Conservation (phyloP, 2,888 invertebrate species). For the Caenorhabditis sp. region DNA sequence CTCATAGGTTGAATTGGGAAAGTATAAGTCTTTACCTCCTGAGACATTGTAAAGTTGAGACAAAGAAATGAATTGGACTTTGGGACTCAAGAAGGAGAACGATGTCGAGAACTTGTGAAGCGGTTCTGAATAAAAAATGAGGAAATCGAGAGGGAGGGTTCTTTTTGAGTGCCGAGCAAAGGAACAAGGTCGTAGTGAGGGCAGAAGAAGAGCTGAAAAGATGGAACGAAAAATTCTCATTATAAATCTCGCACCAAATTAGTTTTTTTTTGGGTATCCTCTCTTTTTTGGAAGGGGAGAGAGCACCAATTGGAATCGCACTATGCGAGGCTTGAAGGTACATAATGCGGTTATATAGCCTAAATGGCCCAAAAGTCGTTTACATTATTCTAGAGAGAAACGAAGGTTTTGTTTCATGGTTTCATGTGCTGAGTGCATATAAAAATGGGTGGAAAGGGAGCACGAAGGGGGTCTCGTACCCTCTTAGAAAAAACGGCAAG, state of each 20-base stretch:
- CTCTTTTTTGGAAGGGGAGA: not conserved
- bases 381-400: constrained; percentile 34
- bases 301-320: constrained; percentile 6
- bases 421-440: constrained; percentile 55
- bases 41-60: constrained; percentile 22
- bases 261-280: constrained; percentile 13
- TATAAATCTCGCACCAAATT: constrained; percentile 38
- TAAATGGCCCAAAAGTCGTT: constrained; percentile 19
- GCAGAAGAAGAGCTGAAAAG: constrained; percentile 17
- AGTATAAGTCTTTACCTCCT: constrained; percentile 14
- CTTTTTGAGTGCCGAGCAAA: constrained; percentile 26
- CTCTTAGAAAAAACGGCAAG: constrained; percentile 2
- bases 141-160: constrained; percentile 46
- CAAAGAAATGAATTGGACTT: not conserved
- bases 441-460: constrained; percentile 39
- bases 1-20: too few species aligned
- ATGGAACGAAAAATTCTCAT: constrained; percentile 43
- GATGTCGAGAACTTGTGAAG: constrained; percentile 13
- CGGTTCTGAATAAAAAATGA: constrained; percentile 56
- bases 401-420: constrained; percentile 6
- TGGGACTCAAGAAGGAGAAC: constrained; percentile 4
- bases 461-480: constrained; percentile 1
- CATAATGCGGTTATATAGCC: constrained; percentile 24
- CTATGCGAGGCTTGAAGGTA: not conserved
- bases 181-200: constrained; percentile 21